Conservation (phyloP, 37 sponge, comb jelly and placozoan species). For the Theonella swinhoei region DNA sequence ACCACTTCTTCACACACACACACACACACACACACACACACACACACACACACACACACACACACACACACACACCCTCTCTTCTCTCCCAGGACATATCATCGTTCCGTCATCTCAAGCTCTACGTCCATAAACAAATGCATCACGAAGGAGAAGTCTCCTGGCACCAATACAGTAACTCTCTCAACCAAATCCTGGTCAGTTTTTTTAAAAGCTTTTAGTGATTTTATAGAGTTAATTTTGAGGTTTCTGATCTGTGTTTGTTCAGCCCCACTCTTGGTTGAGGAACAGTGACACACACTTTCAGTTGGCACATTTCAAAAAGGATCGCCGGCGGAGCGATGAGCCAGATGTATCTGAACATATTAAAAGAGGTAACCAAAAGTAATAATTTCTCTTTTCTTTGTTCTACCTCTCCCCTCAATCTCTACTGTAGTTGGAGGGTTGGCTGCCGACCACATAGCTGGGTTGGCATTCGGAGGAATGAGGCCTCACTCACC, state of each 20-base stretch:
- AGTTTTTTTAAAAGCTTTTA: background rate
- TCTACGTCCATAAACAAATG: conserved; percentile 23
- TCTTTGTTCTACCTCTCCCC: background rate
- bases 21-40: conserved; percentile 11
- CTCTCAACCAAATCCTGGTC: conserved; percentile 58
- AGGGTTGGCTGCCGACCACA: conserved; percentile 64
- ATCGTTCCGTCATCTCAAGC: conserved; percentile 54
- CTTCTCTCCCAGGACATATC: conserved; percentile 34
- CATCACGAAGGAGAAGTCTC: conserved; percentile 69
- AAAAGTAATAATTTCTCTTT: background rate
- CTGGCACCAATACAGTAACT: conserved; percentile 77
- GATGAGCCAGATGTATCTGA: conserved; percentile 42
- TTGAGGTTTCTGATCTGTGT: background rate
- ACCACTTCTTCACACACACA: no score
- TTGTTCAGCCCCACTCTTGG: conserved; percentile 76
- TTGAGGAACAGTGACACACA: conserved; percentile 42
- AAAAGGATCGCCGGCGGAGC: conserved; percentile 45
- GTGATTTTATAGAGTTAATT: background rate
- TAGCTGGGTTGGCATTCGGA: conserved; percentile 77
- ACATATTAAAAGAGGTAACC: conserved; percentile 45
- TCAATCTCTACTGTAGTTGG: conserved; percentile 40
- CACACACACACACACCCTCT: no score
- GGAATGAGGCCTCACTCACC: conserved; percentile 71
- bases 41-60: conserved; percentile 15
- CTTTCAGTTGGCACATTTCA: conserved; percentile 75